Evolutionary conservation across 2,113 vertebrate genomes (phyloP), one percentile per base, ranked within the genome.

Genomic region (Nymphicus hollandicus): DNA sequence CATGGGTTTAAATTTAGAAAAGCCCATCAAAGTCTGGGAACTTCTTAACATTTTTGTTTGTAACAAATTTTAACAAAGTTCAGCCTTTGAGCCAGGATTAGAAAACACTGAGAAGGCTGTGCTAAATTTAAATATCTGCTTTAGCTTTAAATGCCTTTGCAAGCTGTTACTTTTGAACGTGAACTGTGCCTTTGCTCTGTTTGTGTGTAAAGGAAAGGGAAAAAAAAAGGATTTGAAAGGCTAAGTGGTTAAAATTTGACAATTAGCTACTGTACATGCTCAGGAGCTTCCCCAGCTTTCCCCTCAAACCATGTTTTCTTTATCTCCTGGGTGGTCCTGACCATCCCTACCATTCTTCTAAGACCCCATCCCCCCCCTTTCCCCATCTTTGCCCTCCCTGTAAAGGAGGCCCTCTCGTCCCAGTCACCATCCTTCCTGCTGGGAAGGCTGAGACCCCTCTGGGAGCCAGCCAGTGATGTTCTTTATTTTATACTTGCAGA

Each of bases 181-280:
- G 33, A 96, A 55, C 64, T 73, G 43, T 89, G 65, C n/a, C 33
- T 90, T 79, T 80, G 27, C 70, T 89, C 25, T 87, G 1, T 35
- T 43, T 71, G 31, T 50, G 23, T 47, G 31, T 85, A 63, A 85
- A 65, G 60, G 35, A 55, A 68, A 39, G 27, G 12, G 4, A 5
- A 4, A 7, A 2, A 8, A 63, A 66, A 70, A 44, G 64, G 1
- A 76, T 87, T 70, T 93, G 78, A 91, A 96, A 91, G 68, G 19
- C 86, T 69, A 93, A 81, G 47, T 90, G 43, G 73, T 95, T 97
- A 83, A 70, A 83, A 91, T 81, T 83, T 83, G 63, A 93, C 71
- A 64, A 76, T 93, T 97, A 93, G 94, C 96, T 93, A 88, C 95
- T 96, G 60, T 93, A 77, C 56, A 31, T 86, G 23, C 89, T 93